These are phyloP conservation scores for Adelges cooleyi DNA, from an alignment of 1,140 invertebrate species.

Conservation along the genomic window DNA sequence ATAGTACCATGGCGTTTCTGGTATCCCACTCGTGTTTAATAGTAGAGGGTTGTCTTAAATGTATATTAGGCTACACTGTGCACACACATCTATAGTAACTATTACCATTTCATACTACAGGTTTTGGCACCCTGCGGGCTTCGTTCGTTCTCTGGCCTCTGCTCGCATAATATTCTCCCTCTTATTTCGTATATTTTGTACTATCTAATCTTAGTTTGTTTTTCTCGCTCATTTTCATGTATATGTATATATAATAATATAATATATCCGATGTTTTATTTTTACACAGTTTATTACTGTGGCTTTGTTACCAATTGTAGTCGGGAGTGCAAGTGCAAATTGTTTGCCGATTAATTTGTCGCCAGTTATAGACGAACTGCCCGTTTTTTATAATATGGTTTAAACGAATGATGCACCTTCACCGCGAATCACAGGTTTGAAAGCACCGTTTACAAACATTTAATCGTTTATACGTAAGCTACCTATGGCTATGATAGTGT, in stretches of 20 bases:
- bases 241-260: too few species aligned
- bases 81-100: too few species aligned
- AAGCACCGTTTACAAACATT: too few species aligned
- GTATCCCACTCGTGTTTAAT: too few species aligned
- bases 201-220: not conserved
- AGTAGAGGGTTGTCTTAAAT: too few species aligned
- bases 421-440: not conserved
- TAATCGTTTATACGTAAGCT: too few species aligned
- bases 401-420: not conserved
- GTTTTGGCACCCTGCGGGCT: slow-evolving; percentile 61
- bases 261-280: slow-evolving; percentile 7
- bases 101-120: slow-evolving; percentile 45
- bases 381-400: not conserved
- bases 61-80: too few species aligned
- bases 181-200: slow-evolving; percentile 1
- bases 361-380: too few species aligned
- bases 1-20: too few species aligned
- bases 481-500: too few species aligned
- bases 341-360: not conserved
- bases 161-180: not conserved
- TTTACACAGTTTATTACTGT: not conserved
- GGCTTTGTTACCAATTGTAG: not conserved
- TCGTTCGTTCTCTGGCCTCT: slow-evolving; percentile 1
- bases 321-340: not conserved
- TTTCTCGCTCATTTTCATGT: not conserved